A percentile compares a stretch with the other conserved stretches of the same genome.
Evolutionary conservation across 2,888 invertebrate species (phyloP).

Genomic region (Blastobasis adustella): DNA sequence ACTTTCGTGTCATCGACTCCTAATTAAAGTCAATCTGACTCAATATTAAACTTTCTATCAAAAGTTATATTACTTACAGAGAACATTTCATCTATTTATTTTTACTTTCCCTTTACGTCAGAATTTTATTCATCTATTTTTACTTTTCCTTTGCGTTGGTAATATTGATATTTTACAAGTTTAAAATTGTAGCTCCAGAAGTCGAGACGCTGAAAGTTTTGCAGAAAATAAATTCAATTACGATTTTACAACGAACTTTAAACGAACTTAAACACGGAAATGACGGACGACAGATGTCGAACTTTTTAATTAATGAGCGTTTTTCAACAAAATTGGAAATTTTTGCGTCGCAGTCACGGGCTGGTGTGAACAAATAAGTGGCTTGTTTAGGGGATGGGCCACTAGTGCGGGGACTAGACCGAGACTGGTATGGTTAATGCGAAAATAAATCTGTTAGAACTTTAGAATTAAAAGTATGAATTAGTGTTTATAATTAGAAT

Average conservation of each 20-base stretch:
- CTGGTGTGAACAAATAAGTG: slow-evolving; percentile 43
- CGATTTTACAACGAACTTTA: slow-evolving; percentile 18
- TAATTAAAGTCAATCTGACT: too few relatives aligned
- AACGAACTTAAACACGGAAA: slow-evolving; percentile 18
- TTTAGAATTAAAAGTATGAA: too few relatives aligned
- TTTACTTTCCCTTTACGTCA: not conserved
- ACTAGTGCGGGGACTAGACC: too few relatives aligned
- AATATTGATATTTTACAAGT: too few relatives aligned
- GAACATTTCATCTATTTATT: not conserved
- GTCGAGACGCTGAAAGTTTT: not conserved
- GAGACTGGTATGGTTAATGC: too few relatives aligned
- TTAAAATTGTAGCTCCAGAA: not conserved
- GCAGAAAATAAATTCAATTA: slow-evolving; percentile 8
- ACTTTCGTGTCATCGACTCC: too few relatives aligned
- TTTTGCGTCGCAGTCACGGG: slow-evolving; percentile 1
- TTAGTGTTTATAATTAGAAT: too few relatives aligned
- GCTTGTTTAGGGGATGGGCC: not conserved
- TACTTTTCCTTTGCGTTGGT: not conserved
- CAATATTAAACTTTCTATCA: too few relatives aligned
- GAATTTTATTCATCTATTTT: not conserved
- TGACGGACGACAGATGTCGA: slow-evolving; percentile 32
- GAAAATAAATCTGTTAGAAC: too few relatives aligned
- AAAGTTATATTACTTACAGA: too few relatives aligned
- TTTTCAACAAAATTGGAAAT: slow-evolving; percentile 27
- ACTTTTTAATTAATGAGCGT: slow-evolving; percentile 41